phyloP scores from a whole-genome alignment of 2,797 vertebrate genomes.

The Melanotaenia boesemani region DNA sequence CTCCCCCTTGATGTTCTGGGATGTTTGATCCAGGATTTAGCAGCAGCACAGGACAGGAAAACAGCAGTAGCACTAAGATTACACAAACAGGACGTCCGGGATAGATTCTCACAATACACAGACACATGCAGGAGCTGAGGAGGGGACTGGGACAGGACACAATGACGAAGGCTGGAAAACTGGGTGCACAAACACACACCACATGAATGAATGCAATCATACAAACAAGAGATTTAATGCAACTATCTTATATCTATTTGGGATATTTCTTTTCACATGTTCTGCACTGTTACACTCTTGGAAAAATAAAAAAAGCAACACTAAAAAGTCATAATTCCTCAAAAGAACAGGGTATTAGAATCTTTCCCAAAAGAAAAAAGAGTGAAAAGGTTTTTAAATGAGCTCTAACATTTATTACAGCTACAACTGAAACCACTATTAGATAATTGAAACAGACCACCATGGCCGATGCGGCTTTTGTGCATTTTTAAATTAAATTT shows the following conservation, averaged over 20 bases:
- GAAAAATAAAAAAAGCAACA: not conserved
- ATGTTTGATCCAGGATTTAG: constrained; percentile 61
- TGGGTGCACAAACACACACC: not conserved
- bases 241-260: constrained; percentile 28
- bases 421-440: not conserved
- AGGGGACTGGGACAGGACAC: not conserved
- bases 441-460: not conserved
- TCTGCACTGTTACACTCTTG: not conserved
- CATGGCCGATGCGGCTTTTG: not conserved
- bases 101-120: constrained; percentile 44
- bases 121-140: constrained; percentile 15
- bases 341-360: too few relatives aligned
- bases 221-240: constrained; percentile 15
- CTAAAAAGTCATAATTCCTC: not conserved
- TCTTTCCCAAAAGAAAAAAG: not conserved
- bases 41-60: constrained; percentile 43
- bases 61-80: constrained; percentile 41
- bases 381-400: too few relatives aligned
- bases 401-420: not conserved
- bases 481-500: not conserved
- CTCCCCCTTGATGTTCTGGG: not conserved
- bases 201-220: constrained; percentile 3
- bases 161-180: not conserved
- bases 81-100: constrained; percentile 77
- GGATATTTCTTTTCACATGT: constrained; percentile 6